A percentile compares a stretch with the other conserved stretches of the same genome.
These are phyloP conservation scores for Malthinus flaveolus DNA, from an alignment of 2,888 invertebrate species.

Conservation along the genomic window DNA sequence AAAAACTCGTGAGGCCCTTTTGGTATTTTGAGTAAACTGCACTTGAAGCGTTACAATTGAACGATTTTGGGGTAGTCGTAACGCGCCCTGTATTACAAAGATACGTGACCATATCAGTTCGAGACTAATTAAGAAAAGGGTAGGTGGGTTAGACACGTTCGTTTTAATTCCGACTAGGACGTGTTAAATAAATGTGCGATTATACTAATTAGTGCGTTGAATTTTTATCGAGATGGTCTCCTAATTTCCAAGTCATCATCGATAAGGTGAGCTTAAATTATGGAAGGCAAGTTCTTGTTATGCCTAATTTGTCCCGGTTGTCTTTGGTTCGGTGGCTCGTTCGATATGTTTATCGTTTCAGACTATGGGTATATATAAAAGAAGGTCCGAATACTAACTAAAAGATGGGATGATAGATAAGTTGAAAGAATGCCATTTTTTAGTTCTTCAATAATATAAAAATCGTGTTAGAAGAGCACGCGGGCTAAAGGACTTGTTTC, in stretches of 20 bases:
- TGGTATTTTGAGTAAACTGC: no score
- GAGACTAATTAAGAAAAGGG: no score
- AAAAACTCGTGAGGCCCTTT: no score
- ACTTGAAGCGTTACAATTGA: no score
- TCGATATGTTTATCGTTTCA: constrained; percentile 51
- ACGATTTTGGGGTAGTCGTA: no score
- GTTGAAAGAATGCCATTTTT: constrained; percentile 48
- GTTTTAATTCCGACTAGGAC: background rate
- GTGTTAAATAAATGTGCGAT: constrained; percentile 27
- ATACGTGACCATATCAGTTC: no score
- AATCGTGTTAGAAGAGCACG: constrained; percentile 41
- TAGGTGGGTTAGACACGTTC: no score
- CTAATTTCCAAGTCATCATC: constrained; percentile 30
- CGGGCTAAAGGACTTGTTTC: constrained; percentile 20
- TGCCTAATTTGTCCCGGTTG: constrained; percentile 53
- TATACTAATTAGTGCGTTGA: constrained; percentile 27
- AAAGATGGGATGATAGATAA: constrained; percentile 46
- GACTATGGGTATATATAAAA: constrained; percentile 28
- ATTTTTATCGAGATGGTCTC: constrained; percentile 24
- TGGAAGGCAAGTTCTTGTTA: constrained; percentile 50
- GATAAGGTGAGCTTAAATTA: constrained; percentile 49
- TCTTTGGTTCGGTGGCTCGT: constrained; percentile 51
- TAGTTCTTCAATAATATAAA: constrained; percentile 41
- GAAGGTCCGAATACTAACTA: constrained; percentile 43
- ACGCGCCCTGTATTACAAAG: no score